Conservation (phyloP, 2,797 vertebrate species). For the Todus mexicanus region DNA sequence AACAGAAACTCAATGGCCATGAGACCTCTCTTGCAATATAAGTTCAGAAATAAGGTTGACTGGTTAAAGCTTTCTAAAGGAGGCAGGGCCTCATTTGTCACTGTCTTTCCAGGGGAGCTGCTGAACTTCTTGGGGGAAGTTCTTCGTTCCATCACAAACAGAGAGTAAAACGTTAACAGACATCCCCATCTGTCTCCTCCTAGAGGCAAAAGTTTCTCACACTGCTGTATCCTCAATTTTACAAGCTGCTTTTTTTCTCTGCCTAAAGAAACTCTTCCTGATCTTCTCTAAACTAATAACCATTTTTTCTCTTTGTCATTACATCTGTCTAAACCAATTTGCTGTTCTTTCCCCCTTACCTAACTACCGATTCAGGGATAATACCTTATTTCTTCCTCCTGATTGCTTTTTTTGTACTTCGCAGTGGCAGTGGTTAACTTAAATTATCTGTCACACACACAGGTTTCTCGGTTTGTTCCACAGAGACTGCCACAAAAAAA, state of each 20-base stretch:
- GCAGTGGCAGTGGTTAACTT: neutral
- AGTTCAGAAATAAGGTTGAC: neutral
- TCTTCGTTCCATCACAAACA: neutral
- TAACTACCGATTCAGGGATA: neutral
- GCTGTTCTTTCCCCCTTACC: neutral
- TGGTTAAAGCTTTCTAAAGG: neutral
- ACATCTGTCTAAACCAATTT: neutral
- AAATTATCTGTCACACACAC: neutral
- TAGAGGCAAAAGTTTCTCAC: neutral
- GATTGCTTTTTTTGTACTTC: neutral
- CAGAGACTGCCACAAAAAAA: neutral
- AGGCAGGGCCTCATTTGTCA: neutral
- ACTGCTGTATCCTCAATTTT: neutral
- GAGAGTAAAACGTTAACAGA: neutral
- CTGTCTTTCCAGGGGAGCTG: neutral
- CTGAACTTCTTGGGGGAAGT: fast-evolving
- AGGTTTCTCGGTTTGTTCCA: neutral
- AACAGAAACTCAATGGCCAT: neutral
- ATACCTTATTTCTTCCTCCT: neutral
- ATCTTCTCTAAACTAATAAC: neutral
- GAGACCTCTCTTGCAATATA: neutral
- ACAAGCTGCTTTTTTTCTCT: neutral
- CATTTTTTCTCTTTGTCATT: neutral
- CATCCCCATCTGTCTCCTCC: neutral
- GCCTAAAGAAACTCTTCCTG: neutral